Evolutionary conservation across 2,888 invertebrate genomes (phyloP).

Genomic region (Galeruca laticollis): DNA sequence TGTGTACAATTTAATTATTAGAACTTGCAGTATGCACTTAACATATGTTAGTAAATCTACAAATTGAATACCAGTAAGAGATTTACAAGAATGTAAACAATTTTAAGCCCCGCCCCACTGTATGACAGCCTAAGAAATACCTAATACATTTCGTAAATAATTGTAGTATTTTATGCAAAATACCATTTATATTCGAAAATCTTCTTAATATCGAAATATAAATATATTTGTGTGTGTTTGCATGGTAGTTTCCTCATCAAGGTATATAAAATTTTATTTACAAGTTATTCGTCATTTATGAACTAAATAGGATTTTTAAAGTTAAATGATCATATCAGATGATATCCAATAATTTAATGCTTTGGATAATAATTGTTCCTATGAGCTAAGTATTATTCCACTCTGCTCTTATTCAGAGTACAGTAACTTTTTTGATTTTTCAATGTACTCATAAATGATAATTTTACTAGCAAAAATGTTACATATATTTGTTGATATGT

Average conservation of each 20-base stretch:
- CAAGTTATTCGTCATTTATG: neutral
- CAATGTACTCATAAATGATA: neutral
- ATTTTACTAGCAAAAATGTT: neutral
- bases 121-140: slow-evolving; percentile 50
- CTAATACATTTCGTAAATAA: slow-evolving; percentile 53
- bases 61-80: slow-evolving; percentile 32
- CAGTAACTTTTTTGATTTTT: neutral
- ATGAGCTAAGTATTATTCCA: neutral
- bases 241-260: neutral
- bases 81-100: slow-evolving; percentile 64
- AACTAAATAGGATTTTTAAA: neutral
- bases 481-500: neutral
- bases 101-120: slow-evolving; percentile 66
- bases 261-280: slow-evolving; percentile 5
- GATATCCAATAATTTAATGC: too few species aligned
- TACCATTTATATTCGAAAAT: neutral
- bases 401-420: neutral
- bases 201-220: neutral
- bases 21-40: neutral
- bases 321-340: neutral
- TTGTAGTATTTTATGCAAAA: slow-evolving; percentile 52
- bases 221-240: neutral
- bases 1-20: neutral
- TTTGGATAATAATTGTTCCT: neutral
- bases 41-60: slow-evolving; percentile 15